Conservation (phyloP, 37 sponge, comb jelly and placozoan genomes). For the Halichondria panicea region DNA sequence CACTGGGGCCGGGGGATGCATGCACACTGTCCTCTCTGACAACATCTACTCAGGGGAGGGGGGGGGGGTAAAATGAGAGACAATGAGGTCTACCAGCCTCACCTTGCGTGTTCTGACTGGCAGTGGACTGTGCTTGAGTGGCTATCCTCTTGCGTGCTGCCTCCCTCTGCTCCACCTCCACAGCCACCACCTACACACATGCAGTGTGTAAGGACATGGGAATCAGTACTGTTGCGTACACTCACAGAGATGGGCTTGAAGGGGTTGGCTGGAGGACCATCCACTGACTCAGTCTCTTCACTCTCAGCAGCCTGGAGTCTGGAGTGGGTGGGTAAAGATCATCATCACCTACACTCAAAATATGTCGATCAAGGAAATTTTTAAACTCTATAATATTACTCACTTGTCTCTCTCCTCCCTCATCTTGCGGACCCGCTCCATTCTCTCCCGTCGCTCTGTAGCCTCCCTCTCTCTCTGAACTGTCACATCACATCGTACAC, state of each 20-base stretch:
- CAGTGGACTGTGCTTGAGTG: no score
- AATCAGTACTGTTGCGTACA: no score
- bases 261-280: conserved; percentile 14
- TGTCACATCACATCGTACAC: conserved; percentile 24
- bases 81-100: no score
- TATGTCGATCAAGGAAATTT: conserved; percentile 1
- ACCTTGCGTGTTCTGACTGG: no score
- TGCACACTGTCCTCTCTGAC: no score
- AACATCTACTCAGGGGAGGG: no score
- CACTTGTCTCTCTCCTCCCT: conserved; percentile 72
- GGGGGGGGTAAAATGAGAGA: no score
- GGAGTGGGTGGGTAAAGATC: no score
- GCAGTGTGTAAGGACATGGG: neutral
- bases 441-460: conserved; percentile 47
- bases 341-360: neutral
- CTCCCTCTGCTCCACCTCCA: no score
- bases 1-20: no score
- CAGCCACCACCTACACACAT: no score
- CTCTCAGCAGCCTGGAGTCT: neutral
- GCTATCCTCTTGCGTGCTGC: no score
- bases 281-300: neutral
- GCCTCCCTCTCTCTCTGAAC: conserved; percentile 40
- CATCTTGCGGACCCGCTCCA: conserved; percentile 48
- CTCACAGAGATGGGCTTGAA: conserved; percentile 46
- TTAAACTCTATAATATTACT: neutral